These are phyloP conservation scores for Coccyzus lansbergi DNA, from an alignment of 2,797 vertebrate species.

Conservation along the genomic window DNA sequence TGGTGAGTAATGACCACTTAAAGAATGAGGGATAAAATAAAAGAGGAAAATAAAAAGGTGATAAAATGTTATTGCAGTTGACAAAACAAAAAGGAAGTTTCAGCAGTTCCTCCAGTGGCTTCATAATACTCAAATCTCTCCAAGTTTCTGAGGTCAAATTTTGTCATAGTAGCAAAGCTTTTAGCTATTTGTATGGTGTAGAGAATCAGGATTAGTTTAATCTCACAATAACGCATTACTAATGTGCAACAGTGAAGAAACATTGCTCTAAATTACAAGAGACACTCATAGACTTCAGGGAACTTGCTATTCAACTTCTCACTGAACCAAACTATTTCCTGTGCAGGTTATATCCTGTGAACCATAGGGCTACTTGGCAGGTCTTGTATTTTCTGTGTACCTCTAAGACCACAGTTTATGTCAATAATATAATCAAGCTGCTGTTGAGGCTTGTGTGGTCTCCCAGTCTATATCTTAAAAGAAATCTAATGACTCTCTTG, in stretches of 20 bases:
- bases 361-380: not conserved
- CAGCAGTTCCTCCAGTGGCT: not conserved
- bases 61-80: not conserved
- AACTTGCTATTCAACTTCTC: not conserved
- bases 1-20: not conserved
- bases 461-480: constrained; percentile 40
- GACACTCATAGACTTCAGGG: not conserved
- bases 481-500: constrained; percentile 30
- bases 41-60: not conserved
- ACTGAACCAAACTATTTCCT: not conserved
- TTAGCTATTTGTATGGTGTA: not conserved
- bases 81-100: not conserved
- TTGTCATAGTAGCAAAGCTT: not conserved
- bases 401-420: constrained; percentile 41
- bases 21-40: not conserved
- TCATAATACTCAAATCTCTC: not conserved
- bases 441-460: constrained; percentile 56
- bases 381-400: constrained; percentile 21
- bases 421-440: constrained; percentile 44
- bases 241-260: not conserved
- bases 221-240: not conserved
- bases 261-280: not conserved
- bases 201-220: not conserved
- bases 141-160: not conserved
- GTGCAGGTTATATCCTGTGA: constrained; percentile 41